These are phyloP conservation scores for Xestobium rufovillosum DNA, from an alignment of 2,888 invertebrate genomes.

Conservation along the genomic window DNA sequence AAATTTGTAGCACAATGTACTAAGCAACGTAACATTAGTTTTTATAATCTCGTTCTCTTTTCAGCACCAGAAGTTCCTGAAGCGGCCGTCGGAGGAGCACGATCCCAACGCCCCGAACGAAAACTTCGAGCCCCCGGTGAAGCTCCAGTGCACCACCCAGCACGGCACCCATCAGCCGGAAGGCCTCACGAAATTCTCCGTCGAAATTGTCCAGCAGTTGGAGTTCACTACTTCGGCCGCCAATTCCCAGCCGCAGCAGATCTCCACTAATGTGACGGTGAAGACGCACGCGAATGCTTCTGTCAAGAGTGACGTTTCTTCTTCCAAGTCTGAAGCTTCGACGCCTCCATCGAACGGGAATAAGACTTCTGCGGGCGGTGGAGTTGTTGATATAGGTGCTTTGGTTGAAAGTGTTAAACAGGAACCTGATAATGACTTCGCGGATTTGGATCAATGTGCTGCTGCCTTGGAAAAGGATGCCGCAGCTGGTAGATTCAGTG, in stretches of 20 bases:
- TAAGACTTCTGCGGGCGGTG: constrained; percentile 31
- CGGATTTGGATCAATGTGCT: constrained; percentile 78
- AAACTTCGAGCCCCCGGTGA: constrained; percentile 68
- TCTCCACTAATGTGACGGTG: constrained; percentile 87
- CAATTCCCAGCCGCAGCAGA: constrained; percentile 81
- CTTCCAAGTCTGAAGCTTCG: constrained; percentile 46
- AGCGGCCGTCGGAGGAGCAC: constrained; percentile 64
- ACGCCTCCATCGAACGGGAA: constrained; percentile 34
- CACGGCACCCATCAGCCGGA: constrained; percentile 45
- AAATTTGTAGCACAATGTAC: too few relatives aligned
- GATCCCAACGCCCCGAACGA: constrained; percentile 40
- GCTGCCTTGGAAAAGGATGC: constrained; percentile 80
- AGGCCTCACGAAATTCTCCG: constrained; percentile 69
- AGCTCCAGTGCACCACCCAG: constrained; percentile 57
- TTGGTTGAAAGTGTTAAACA: constrained; percentile 64
- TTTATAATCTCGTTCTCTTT: too few relatives aligned
- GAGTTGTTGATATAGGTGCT: constrained; percentile 50
- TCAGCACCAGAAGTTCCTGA: constrained; percentile 81
- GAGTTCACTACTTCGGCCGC: constrained; percentile 85
- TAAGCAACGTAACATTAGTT: too few relatives aligned
- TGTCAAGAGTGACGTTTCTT: constrained; percentile 52
- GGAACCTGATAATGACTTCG: constrained; percentile 75
- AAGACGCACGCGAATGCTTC: constrained; percentile 68
- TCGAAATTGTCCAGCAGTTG: constrained; percentile 86
- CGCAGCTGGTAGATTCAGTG: constrained; percentile 66